These are phyloP conservation scores for Calidris pugnax DNA, from an alignment of 2,113 vertebrate species.

Conservation along the genomic window DNA sequence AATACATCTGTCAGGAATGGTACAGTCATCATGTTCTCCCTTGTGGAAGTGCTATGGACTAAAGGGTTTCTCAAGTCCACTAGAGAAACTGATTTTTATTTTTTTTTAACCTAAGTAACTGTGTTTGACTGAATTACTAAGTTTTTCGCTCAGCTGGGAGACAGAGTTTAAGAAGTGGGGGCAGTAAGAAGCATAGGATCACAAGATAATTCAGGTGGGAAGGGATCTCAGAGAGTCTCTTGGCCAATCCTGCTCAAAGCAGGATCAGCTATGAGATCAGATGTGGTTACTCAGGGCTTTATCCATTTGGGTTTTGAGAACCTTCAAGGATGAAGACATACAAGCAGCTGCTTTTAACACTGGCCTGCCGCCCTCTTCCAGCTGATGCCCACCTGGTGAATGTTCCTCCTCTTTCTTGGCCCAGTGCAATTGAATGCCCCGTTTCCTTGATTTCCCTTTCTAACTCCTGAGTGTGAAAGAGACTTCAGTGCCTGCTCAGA, in stretches of 20 bases:
- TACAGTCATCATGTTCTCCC: neutral
- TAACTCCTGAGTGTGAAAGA: neutral
- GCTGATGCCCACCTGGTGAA: neutral
- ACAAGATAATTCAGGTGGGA: neutral
- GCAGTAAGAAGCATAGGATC: neutral
- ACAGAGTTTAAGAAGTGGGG: neutral
- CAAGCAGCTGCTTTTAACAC: neutral
- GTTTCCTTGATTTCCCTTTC: neutral
- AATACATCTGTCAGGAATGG: neutral
- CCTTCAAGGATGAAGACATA: neutral
- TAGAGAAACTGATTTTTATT: neutral
- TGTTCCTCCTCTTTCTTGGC: neutral
- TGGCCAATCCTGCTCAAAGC: neutral
- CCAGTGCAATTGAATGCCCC: fast-evolving
- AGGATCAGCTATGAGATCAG: neutral
- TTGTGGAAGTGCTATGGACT: neutral
- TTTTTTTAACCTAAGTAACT: neutral
- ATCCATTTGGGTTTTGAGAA: neutral
- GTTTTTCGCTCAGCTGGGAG: neutral
- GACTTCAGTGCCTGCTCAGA: neutral
- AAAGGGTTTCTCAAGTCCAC: neutral
- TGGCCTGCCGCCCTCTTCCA: neutral
- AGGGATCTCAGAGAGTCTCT: neutral
- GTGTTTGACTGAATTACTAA: neutral
- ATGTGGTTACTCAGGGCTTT: neutral